A percentile compares a stretch with the other conserved stretches of the same genome.
Evolutionary conservation across 2,113 vertebrate species (phyloP).

Genomic region (Sinocyclocheilus anshuiensis): DNA sequence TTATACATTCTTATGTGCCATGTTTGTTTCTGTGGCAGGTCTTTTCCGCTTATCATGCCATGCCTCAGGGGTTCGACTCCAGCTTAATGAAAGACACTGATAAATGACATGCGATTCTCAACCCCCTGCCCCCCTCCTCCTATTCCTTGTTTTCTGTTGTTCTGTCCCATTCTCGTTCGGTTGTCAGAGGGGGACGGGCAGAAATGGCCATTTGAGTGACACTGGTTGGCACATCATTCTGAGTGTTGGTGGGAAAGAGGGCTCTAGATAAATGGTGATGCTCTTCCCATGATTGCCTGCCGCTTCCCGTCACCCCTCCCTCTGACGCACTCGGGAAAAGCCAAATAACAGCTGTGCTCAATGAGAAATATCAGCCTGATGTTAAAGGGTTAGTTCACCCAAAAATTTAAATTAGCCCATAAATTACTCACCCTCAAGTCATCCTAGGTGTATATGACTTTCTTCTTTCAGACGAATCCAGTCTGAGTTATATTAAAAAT

Average conservation of each 20-base stretch:
- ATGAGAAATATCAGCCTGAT: slow-evolving; percentile 47
- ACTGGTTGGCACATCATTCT: slow-evolving; percentile 66
- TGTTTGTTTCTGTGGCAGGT: background rate
- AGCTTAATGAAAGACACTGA: background rate
- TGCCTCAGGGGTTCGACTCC: background rate
- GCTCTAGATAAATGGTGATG: slow-evolving; percentile 70
- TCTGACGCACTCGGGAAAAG: slow-evolving; percentile 49
- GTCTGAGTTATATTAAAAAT: no score
- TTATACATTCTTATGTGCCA: background rate
- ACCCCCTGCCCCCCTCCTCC: slow-evolving; percentile 30
- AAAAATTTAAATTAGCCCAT: no score
- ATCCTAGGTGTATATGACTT: no score
- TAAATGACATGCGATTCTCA: slow-evolving; percentile 11
- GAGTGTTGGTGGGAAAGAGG: slow-evolving; percentile 64
- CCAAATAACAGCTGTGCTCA: slow-evolving; percentile 51
- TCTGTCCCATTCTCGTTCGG: background rate
- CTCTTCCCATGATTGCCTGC: slow-evolving; percentile 59
- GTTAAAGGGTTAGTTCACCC: no score
- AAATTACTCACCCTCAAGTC: no score
- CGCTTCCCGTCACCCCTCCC: background rate
- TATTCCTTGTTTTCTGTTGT: slow-evolving; percentile 48
- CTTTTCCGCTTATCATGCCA: background rate
- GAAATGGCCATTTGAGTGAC: slow-evolving; percentile 78
- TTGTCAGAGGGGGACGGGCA: slow-evolving; percentile 62
- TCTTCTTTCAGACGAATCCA: no score